phyloP scores from a whole-genome alignment of 2,113 vertebrate genomes.

The Ptilorrhoa leucosticta region DNA sequence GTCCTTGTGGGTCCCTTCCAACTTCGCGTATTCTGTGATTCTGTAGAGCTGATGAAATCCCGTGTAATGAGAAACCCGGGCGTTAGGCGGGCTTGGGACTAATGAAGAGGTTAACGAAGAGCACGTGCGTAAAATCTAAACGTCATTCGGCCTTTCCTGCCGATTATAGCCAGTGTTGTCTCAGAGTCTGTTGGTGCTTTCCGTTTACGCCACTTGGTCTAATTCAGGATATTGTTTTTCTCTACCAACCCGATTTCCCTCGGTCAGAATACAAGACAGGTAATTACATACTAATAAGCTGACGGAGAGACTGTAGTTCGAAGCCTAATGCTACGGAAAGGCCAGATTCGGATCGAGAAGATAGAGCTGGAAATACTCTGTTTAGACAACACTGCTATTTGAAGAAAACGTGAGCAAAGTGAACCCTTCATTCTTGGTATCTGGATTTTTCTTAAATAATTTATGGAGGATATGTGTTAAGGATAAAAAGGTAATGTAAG shows the following conservation, averaged over 20 bases:
- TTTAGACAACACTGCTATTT: not conserved
- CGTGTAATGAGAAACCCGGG: fast-evolving
- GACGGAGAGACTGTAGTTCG: not conserved
- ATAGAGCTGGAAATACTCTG: not conserved
- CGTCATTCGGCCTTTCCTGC: not conserved
- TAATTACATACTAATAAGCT: not conserved
- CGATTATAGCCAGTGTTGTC: too few relatives aligned
- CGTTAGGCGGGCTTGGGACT: not conserved
- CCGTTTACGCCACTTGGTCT: fast-evolving
- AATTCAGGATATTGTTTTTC: not conserved
- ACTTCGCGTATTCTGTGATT: not conserved
- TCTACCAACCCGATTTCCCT: not conserved
- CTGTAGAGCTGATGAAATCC: fast-evolving
- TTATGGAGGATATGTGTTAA: not conserved
- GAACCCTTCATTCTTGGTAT: not conserved
- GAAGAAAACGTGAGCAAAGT: not conserved
- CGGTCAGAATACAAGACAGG: not conserved
- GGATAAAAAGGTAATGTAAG: too few relatives aligned
- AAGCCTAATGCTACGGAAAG: not conserved
- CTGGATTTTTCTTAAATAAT: not conserved
- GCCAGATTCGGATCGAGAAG: not conserved
- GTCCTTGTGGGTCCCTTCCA: not conserved
- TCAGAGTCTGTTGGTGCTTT: not conserved
- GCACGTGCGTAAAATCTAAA: fast-evolving
- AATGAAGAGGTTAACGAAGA: not conserved